A percentile compares a stretch with the other conserved stretches of the same genome.
phyloP scores from a whole-genome alignment of 2,113 vertebrate species.

The Ameiurus melas region DNA sequence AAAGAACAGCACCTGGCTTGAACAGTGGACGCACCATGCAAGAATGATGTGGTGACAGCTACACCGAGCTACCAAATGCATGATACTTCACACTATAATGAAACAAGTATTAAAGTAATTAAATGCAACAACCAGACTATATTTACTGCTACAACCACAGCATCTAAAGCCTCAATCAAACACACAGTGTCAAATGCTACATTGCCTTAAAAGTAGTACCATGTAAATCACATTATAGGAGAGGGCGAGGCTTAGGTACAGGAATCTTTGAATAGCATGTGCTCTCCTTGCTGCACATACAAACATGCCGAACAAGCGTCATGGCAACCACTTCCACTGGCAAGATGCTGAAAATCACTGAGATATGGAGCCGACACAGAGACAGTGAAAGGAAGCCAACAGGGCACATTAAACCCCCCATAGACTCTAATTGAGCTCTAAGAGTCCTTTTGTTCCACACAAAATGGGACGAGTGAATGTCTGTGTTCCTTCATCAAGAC shows the following conservation, averaged over 20 bases:
- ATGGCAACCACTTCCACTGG: conserved; percentile 72
- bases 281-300: conserved; percentile 34
- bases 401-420: conserved; percentile 33
- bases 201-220: background rate
- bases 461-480: conserved; percentile 37
- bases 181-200: background rate
- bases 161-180: background rate
- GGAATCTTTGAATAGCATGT: conserved; percentile 14
- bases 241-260: background rate
- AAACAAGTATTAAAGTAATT: conserved; percentile 5
- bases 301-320: conserved; percentile 69
- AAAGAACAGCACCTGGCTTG: background rate
- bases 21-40: background rate
- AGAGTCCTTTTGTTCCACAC: conserved; percentile 42
- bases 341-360: conserved; percentile 49
- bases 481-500: conserved; percentile 34
- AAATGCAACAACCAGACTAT: background rate
- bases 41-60: background rate
- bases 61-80: background rate
- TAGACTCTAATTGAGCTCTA: conserved; percentile 50
- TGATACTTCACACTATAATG: background rate
- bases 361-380: conserved; percentile 16
- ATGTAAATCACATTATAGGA: background rate
- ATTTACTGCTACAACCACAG: background rate
- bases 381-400: conserved; percentile 30